These are phyloP conservation scores for Orchesella cincta DNA, from an alignment of 1,140 invertebrate species.

Conservation along the genomic window DNA sequence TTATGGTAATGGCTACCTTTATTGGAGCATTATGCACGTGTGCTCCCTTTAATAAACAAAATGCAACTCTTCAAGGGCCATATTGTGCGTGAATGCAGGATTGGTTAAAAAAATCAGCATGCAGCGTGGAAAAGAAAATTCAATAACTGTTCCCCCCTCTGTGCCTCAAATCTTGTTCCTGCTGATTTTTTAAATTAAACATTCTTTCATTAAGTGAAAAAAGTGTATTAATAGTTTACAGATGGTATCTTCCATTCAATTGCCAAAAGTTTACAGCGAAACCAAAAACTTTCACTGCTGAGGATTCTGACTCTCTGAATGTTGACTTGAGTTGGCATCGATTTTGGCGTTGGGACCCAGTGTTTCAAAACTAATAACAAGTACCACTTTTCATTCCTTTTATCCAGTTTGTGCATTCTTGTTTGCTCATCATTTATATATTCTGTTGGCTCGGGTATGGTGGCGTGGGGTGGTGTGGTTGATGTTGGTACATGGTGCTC, in stretches of 20 bases:
- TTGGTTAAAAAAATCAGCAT: neutral
- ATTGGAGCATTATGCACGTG: too few species aligned
- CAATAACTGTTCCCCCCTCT: neutral
- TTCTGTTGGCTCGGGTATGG: neutral
- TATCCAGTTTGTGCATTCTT: neutral
- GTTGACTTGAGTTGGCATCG: too few species aligned
- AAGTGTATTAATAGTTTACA: constrained; percentile 17
- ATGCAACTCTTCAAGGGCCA: too few species aligned
- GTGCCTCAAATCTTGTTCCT: neutral
- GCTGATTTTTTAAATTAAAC: constrained; percentile 14
- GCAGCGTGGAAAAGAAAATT: neutral
- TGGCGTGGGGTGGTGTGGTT: too few species aligned
- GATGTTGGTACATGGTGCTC: neutral
- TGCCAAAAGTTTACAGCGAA: too few species aligned
- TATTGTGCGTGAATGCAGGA: too few species aligned
- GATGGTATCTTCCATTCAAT: too few species aligned
- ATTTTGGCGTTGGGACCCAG: too few species aligned
- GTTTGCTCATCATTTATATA: constrained; percentile 18
- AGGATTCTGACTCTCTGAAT: too few species aligned
- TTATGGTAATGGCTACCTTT: too few species aligned
- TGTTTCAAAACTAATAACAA: neutral
- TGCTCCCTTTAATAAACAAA: too few species aligned
- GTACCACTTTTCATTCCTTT: neutral
- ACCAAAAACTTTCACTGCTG: too few species aligned
- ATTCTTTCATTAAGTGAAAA: neutral